These are phyloP conservation scores for Bombus soroeensis DNA, from an alignment of 1,140 invertebrate genomes.

Conservation along the genomic window DNA sequence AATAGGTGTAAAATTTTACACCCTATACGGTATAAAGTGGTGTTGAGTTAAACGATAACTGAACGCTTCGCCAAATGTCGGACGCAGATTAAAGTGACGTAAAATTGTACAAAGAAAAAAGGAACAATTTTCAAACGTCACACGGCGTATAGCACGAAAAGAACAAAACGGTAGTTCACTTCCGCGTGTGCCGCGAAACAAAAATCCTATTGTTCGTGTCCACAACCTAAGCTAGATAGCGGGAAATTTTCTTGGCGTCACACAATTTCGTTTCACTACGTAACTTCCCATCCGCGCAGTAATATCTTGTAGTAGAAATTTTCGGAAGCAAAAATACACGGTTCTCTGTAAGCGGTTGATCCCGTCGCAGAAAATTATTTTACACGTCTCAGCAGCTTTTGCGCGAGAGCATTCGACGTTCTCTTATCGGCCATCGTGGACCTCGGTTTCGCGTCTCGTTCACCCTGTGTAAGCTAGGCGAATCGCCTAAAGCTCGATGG, in stretches of 20 bases:
- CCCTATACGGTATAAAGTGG: neutral
- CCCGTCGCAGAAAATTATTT: conserved; percentile 6
- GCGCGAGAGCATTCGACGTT: conserved; percentile 2
- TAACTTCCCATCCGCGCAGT: neutral
- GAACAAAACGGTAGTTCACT: neutral
- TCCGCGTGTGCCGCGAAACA: neutral
- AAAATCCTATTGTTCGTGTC: neutral
- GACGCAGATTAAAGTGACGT: neutral
- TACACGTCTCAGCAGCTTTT: conserved; percentile 10
- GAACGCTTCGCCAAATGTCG: neutral
- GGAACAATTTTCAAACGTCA: neutral
- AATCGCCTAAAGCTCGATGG: neutral
- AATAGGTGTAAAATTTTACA: conserved; percentile 17
- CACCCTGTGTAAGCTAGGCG: neutral
- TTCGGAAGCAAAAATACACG: neutral
- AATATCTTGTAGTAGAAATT: neutral
- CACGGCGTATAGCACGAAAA: neutral
- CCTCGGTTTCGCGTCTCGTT: neutral
- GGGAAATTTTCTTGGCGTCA: neutral
- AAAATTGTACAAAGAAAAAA: neutral
- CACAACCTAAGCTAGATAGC: neutral
- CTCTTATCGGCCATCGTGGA: conserved; percentile 3
- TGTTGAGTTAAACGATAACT: neutral
- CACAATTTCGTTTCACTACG: neutral
- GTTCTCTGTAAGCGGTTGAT: neutral